Base-by-base conservation (phyloP, 30 jellyfish, hydroid and myxozoan species). In the Aurelia coerulea region DNA sequence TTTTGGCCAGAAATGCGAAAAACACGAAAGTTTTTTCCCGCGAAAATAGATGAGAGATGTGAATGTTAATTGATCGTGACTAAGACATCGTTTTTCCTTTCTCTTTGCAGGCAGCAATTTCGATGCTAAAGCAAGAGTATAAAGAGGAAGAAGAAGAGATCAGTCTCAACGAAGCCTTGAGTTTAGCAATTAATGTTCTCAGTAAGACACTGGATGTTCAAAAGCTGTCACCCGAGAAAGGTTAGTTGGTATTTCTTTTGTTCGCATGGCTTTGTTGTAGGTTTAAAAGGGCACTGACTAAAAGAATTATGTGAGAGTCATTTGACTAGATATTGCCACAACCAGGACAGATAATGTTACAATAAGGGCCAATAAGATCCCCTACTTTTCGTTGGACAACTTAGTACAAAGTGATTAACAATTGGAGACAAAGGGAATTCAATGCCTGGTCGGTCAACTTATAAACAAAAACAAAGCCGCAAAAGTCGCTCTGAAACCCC, bases 91-190 rank as follows among this genome's bases (percentile, higher is more conserved):
- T 59, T 12, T 29, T 33, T 29, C 17, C 31, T 53, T 42, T 76
- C 13, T 54, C 56, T 65, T 58, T 78, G 56, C 82, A 95, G 99
- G 99, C 99, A 31, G 99, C 99, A 46, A 95, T 95, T 39, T 87
- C 98, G 41, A 90, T 86, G 97, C 69, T 95, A 29, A 95, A 95
- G 74, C 99, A 95, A 87, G 98, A 95, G 34, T 95, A 95, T 79
- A 90, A 95, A 8, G 99, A 95, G 70, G 98, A 95, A 19, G 99
- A 97, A 3, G 98, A 95, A 35, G 99, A 97, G 4, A 81, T 95
- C 4, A 65, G 88, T 13, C 83, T 95, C 6, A 92, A 78, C 5
- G 99, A 90, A 60, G 99, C 99, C 13, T 34, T 79, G 91, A 83
- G 88, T 58, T 70, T 95, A 84, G 99, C 97, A 15, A 93, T 95